Evolutionary conservation across 2,888 invertebrate genomes (phyloP), one percentile per base, ranked within the genome.

Genomic region (Ephialtes manifestator): DNA sequence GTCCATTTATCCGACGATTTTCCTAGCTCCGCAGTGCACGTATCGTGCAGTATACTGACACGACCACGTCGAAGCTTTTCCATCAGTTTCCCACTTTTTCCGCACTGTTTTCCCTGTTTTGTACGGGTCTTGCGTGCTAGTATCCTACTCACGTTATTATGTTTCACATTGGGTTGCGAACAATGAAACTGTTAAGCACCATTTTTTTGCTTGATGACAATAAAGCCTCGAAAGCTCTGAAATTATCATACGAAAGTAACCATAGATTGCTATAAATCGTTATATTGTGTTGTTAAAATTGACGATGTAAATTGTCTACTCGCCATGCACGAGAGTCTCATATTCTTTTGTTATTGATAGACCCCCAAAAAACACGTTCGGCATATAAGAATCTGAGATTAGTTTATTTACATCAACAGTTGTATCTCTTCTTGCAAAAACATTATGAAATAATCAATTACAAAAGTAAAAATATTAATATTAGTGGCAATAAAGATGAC

Each of bases 1-100:
- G 58, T 55, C 58, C 77, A 78, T 68, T 68, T 83, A 68, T 65
- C 58, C 46, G 55, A 48, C 24, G 35, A 70, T 70, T 60, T 20
- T 78, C 46, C 58, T 11, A 18, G 39, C 39, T 65, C 39, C 18
- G 65, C n/a, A 39, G 65, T 18, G 18, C 18, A 65, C 65, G 63
- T 39, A 63, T 63, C 39, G 35, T n/a, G 63, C 28, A 28, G 28
- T 58, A 65, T 65, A 39, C 39, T 8, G 0, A 11, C 35, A 13
- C 11, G 65, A 65, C 20, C 43, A 18, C 13, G 18, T 65, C 39
- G 11, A 20, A 20, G 48, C 63, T 43, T 78, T 68, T 20, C 60
- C 48, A 46, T 48, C 74, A 20, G 39, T 39, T 11, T 18, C 20
- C 20, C 20, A 11, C 65, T 65, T 20, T 39, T 35, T 11, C 39